Evolutionary conservation across 1,140 invertebrate genomes (phyloP), one percentile per base, ranked within the genome.

Genomic region (Cotesia typhae): DNA sequence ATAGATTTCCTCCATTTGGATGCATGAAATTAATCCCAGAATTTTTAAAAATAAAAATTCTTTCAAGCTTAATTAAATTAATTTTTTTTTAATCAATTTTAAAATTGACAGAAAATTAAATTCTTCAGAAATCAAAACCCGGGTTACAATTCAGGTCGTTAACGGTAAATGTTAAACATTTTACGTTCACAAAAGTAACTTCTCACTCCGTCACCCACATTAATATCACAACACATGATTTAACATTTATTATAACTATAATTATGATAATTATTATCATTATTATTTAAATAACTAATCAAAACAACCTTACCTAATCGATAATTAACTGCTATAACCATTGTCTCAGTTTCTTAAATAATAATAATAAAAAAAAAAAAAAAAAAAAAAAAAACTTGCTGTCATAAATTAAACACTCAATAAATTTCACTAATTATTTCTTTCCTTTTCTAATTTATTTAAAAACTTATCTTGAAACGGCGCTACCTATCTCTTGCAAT

Each of bases 111-210:
- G 3, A 7, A 10, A 3, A 35, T 7, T n/a, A 57, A 28, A 17
- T 14, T 57, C 64, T 38, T 70, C 52, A 20, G 57, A 57, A 67
- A 69, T 71, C 51, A 36, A 71, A 71, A 38, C 36, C 38, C 38
- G 63, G 51, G 59, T 70, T 68, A 70, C 64, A 41, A 60, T 82
- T 82, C 79, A 77, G 79, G 79, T 79, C 80, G 79, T 81, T 82
- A 82, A 81, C 81, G 80, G 81, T 82, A 81, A 81, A 78, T 73
- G 75, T 67, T 73, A 71, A 74, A 74, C 69, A 72, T 74, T 73
- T 73, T 69, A 75, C 72, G 72, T 73, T 77, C 75, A 77, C 79
- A 77, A 80, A 81, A 76, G 77, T 72, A 37, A 9, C 53, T 36
- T 6, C 51, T 5, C 52, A 60, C 20, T 53, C 60, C 57, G 63